Conservation (phyloP, 2,113 vertebrate species). For the Pholis gunnellus region DNA sequence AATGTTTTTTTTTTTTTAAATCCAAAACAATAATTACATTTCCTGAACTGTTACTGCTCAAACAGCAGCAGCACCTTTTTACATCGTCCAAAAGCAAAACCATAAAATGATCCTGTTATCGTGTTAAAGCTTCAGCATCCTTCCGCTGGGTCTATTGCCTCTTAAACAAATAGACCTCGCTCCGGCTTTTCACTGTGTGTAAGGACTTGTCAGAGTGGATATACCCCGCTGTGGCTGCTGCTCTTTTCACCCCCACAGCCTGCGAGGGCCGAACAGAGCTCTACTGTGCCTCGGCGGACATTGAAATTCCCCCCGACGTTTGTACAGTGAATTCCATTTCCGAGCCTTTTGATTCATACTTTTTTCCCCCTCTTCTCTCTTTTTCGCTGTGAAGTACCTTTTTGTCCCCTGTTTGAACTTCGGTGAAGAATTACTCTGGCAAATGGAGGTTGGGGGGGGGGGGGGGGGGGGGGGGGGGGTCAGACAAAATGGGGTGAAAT, state of each 20-base stretch:
- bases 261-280: conserved; percentile 72
- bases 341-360: conserved; percentile 74
- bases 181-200: conserved; percentile 56
- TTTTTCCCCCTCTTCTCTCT: conserved; percentile 20
- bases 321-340: conserved; percentile 81
- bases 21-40: conserved; percentile 14
- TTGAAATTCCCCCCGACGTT: conserved; percentile 73
- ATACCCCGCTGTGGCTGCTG: conserved; percentile 70
- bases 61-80: conserved; percentile 21
- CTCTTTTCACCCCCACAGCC: conserved; percentile 68
- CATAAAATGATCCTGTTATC: conserved; percentile 52
- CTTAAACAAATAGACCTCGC: conserved; percentile 72
- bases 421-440: conserved; percentile 64
- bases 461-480: conserved; percentile 49
- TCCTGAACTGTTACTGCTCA: conserved; percentile 13
- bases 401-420: conserved; percentile 77
- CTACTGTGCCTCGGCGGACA: conserved; percentile 70
- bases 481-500: conserved; percentile 53
- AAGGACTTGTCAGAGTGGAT: conserved; percentile 71
- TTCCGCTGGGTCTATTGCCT: conserved; percentile 47
- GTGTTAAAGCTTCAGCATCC: conserved; percentile 49
- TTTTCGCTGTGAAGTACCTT: conserved; percentile 65
- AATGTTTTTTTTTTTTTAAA: neutral
- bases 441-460: conserved; percentile 61
- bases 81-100: conserved; percentile 11